Evolutionary conservation across 2,797 vertebrate species (phyloP).

Genomic region (Halcyon leucocephala): DNA sequence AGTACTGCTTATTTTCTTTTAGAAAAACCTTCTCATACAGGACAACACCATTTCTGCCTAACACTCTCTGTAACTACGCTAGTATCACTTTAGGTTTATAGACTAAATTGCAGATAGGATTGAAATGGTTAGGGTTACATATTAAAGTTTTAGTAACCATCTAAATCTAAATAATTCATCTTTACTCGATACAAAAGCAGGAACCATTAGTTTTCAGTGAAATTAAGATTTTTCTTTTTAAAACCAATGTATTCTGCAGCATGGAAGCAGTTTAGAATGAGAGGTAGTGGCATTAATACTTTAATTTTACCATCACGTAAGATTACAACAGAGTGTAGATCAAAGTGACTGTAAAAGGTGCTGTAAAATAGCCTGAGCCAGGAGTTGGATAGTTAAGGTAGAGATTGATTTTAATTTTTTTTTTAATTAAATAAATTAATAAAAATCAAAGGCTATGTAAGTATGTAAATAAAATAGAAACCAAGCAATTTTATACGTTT

Average conservation of each 20-base stretch:
- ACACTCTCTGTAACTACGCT: background rate
- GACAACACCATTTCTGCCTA: background rate
- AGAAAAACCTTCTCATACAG: background rate
- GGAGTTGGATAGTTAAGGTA: background rate
- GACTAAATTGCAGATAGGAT: background rate
- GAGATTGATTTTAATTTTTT: background rate
- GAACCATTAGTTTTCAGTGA: background rate
- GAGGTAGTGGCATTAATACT: background rate
- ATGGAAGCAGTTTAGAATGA: background rate
- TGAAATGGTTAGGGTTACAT: background rate
- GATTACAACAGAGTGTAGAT: background rate
- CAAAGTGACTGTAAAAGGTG: background rate
- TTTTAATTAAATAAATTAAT: too few relatives aligned
- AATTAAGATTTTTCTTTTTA: background rate
- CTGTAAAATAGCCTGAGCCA: background rate
- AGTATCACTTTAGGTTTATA: too few relatives aligned
- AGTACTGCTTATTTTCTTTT: background rate
- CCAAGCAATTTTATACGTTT: background rate
- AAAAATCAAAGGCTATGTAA: background rate
- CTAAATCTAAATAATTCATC: background rate
- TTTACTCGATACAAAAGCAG: background rate
- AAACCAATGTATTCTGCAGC: background rate
- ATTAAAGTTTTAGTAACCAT: background rate
- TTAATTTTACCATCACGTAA: background rate
- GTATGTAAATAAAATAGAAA: slow-evolving; percentile 6